Evolutionary conservation across 2,113 vertebrate species (phyloP).

Genomic region (Uropsilus gracilis): DNA sequence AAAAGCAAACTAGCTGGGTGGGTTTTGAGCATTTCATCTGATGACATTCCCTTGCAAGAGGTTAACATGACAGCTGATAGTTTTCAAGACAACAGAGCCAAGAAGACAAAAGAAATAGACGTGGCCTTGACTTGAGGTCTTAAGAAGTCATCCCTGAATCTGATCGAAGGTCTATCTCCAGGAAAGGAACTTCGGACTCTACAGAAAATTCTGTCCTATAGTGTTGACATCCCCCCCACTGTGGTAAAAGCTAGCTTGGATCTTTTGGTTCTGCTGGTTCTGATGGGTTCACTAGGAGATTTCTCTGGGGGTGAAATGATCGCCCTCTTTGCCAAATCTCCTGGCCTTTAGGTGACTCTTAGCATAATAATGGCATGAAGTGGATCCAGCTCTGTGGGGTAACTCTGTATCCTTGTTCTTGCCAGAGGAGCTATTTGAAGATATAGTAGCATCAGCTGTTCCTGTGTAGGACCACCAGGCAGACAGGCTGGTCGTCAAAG

Average conservation of each 20-base stretch:
- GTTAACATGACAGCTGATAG: background rate
- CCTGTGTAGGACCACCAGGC: background rate
- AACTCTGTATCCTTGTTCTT: background rate
- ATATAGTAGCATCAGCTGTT: background rate
- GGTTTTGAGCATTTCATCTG: background rate
- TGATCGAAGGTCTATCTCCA: background rate
- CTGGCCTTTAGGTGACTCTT: background rate
- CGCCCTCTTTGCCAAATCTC: conserved; percentile 9
- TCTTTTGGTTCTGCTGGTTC: background rate
- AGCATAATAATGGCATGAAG: background rate
- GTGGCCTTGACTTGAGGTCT: background rate
- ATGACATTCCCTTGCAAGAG: background rate
- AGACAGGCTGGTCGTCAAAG: background rate
- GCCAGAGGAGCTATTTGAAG: background rate
- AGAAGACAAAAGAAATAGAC: background rate
- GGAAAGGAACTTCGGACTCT: background rate
- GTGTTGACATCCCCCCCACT: background rate
- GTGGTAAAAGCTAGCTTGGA: background rate
- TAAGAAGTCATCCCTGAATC: background rate
- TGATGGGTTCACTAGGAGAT: background rate
- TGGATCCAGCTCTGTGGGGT: background rate
- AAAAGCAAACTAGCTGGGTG: conserved; percentile 4
- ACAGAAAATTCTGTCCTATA: background rate
- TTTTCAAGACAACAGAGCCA: conserved; percentile 33
- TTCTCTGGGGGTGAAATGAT: background rate